These are phyloP conservation scores for Drosophila greeni DNA, from an alignment of 2,888 invertebrate genomes.

Conservation along the genomic window DNA sequence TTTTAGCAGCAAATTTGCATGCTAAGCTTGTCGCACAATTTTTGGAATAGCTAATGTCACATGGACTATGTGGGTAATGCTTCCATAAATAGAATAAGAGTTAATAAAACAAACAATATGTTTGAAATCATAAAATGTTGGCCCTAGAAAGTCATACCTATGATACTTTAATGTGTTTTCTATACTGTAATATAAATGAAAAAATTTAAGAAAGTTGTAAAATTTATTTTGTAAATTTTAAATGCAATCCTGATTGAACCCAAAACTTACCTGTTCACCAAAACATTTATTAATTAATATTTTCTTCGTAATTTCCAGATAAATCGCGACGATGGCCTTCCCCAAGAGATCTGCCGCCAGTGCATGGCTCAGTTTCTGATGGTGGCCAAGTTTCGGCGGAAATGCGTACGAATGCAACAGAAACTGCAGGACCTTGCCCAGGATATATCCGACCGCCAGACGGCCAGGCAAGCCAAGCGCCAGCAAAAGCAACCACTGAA, in stretches of 20 bases:
- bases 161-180: not conserved
- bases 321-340: slow-evolving; percentile 70
- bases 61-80: not conserved
- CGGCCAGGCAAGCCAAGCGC: slow-evolving; percentile 43
- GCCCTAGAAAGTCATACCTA: not conserved
- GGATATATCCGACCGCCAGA: slow-evolving; percentile 42
- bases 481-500: slow-evolving; percentile 19
- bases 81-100: slow-evolving; percentile 1
- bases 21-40: not conserved
- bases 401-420: slow-evolving; percentile 72
- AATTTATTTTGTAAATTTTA: not conserved
- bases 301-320: slow-evolving; percentile 55
- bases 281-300: slow-evolving; percentile 11
- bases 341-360: slow-evolving; percentile 75
- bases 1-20: slow-evolving; percentile 14
- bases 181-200: not conserved
- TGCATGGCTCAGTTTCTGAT: slow-evolving; percentile 74
- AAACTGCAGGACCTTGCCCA: slow-evolving; percentile 57
- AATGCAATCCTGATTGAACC: not conserved
- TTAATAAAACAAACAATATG: not conserved
- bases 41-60: slow-evolving; percentile 14
- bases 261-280: too few species aligned
- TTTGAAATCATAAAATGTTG: not conserved
- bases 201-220: not conserved
- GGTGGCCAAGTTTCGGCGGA: slow-evolving; percentile 75